Conservation (phyloP, 1,140 invertebrate species). For the Achroia grisella region DNA sequence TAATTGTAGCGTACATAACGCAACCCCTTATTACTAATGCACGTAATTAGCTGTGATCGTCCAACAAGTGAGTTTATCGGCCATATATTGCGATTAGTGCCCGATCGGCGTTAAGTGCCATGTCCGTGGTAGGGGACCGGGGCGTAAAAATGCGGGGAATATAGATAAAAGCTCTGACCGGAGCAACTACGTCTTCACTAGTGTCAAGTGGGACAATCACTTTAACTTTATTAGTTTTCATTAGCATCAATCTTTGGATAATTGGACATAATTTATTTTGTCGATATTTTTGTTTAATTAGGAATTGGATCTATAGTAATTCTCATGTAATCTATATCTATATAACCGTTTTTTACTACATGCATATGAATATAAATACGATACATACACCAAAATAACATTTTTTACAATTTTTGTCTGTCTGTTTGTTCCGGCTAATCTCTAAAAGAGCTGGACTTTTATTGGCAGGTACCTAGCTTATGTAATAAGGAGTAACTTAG, state of each 20-base stretch:
- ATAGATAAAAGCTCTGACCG: constrained; percentile 39
- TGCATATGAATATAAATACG: too few species aligned
- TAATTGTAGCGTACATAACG: constrained; percentile 11
- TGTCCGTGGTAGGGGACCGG: constrained; percentile 23
- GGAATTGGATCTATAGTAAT: too few species aligned
- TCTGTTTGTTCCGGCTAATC: too few species aligned
- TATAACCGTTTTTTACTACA: too few species aligned
- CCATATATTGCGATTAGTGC: constrained; percentile 61
- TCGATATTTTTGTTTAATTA: too few species aligned
- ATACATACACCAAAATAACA: too few species aligned
- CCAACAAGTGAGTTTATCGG: constrained; percentile 50
- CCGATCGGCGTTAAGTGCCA: constrained; percentile 56
- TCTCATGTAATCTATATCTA: too few species aligned
- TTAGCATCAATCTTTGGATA: constrained; percentile 8
- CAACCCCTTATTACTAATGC: constrained; percentile 57
- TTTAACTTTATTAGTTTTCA: too few species aligned
- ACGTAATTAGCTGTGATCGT: constrained; percentile 57
- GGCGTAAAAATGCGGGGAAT: constrained; percentile 9
- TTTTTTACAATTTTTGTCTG: too few species aligned
- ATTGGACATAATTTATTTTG: constrained; percentile 4
- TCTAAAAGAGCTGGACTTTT: too few species aligned
- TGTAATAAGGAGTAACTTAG: too few species aligned
- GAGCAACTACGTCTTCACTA: constrained; percentile 53
- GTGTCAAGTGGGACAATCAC: constrained; percentile 36
- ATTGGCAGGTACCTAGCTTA: too few species aligned